Conservation (phyloP, 2,888 invertebrate genomes). For the Eupithecia pulchellata region DNA sequence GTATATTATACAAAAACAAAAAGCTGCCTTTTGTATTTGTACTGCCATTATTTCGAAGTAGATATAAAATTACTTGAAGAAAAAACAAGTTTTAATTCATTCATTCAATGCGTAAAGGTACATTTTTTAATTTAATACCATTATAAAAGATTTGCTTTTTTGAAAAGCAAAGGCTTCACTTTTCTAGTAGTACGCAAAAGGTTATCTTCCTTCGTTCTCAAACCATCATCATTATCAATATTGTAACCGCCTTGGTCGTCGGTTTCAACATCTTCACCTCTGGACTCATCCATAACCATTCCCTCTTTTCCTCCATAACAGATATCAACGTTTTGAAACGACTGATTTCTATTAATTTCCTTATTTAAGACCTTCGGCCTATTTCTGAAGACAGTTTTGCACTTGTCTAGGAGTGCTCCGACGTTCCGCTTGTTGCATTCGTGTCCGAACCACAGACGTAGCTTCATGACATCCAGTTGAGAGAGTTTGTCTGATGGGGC, state of each 20-base stretch:
- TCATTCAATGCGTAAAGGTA: too few relatives aligned
- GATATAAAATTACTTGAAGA: too few relatives aligned
- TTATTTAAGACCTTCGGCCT: not conserved
- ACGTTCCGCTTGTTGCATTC: conserved; percentile 70
- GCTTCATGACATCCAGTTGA: conserved; percentile 67
- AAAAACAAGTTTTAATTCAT: too few relatives aligned
- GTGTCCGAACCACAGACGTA: conserved; percentile 62
- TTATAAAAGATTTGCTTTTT: not conserved
- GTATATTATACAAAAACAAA: too few relatives aligned
- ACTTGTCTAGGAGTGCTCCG: conserved; percentile 57
- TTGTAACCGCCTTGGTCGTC: not conserved
- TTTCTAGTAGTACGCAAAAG: not conserved
- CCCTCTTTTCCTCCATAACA: not conserved
- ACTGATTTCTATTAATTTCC: not conserved
- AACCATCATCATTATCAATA: not conserved
- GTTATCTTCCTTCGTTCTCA: not conserved
- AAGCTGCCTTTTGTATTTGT: too few relatives aligned
- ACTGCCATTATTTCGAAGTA: too few relatives aligned
- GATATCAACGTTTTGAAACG: conserved; percentile 1
- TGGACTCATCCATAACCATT: not conserved
- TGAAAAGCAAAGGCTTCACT: conserved; percentile 3
- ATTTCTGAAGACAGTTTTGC: conserved; percentile 49
- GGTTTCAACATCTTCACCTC: not conserved
- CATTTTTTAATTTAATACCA: too few relatives aligned
- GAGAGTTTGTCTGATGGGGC: conserved; percentile 61